Percentiles rank a stretch among this genome's conserved stretches.
Conservation (phyloP, 2,797 vertebrate species). For the Acanthiza pusilla region DNA sequence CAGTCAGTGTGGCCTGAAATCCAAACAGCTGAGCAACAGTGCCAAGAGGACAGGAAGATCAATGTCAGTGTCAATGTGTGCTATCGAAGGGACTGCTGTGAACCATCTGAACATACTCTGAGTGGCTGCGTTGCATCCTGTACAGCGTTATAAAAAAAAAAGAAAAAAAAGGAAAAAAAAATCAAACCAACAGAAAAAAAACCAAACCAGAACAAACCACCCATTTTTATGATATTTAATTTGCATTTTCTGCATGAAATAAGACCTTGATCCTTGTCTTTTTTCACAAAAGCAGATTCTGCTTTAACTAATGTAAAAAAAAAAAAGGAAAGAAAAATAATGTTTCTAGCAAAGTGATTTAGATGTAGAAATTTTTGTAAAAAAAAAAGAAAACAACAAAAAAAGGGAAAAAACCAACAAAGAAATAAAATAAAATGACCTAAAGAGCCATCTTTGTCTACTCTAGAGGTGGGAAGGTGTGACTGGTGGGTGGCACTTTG, state of each 20-base stretch:
- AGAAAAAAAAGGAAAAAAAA: too few species aligned
- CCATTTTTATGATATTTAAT: constrained; percentile 59
- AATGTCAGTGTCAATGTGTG: not conserved
- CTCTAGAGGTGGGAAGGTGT: constrained; percentile 34
- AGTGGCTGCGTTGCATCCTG: constrained; percentile 55
- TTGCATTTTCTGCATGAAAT: constrained; percentile 70
- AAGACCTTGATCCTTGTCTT: constrained; percentile 60
- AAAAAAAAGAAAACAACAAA: not conserved
- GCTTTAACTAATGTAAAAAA: constrained; percentile 62
- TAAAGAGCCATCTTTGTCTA: constrained; percentile 65
- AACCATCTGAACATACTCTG: constrained; percentile 19
- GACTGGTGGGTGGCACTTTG: constrained; percentile 22
- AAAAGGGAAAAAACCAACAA: not conserved
- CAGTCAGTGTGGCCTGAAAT: not conserved
- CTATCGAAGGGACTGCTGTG: constrained; percentile 35
- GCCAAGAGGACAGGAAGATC: not conserved
- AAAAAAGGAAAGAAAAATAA: constrained; percentile 42
- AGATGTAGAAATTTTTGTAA: constrained; percentile 68
- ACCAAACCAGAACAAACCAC: not conserved
- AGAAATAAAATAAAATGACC: constrained; percentile 60
- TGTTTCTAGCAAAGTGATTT: constrained; percentile 70
- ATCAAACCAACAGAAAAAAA: not conserved
- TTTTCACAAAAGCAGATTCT: constrained; percentile 60
- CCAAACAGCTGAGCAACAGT: not conserved
- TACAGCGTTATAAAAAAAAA: not conserved